Conservation (phyloP, 2,797 vertebrate genomes). For the Cottoperca gobio region DNA sequence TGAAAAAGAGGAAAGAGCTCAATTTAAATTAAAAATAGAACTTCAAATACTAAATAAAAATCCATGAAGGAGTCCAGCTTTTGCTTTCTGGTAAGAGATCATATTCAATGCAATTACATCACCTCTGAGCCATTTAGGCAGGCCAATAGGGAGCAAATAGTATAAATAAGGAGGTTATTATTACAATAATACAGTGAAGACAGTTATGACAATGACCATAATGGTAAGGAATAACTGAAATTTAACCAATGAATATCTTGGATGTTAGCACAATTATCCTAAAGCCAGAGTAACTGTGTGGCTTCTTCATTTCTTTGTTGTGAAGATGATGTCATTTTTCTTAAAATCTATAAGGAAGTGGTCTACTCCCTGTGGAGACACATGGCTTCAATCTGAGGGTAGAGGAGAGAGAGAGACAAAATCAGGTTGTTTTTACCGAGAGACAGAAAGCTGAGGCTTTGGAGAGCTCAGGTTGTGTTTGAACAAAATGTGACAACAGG, state of each 20-base stretch:
- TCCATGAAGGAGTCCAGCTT: slow-evolving; percentile 36
- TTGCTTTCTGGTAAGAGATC: slow-evolving; percentile 41
- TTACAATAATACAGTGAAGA: slow-evolving; percentile 1
- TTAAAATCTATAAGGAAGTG: slow-evolving; percentile 15
- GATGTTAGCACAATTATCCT: neutral
- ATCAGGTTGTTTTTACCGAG: slow-evolving; percentile 21
- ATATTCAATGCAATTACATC: slow-evolving; percentile 45
- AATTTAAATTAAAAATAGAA: slow-evolving; percentile 63
- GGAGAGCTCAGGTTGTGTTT: slow-evolving; percentile 47
- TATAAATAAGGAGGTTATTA: slow-evolving; percentile 15
- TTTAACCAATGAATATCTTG: neutral
- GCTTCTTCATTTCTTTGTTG: slow-evolving; percentile 1
- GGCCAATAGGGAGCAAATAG: slow-evolving; percentile 7
- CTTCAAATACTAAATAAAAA: too few species aligned
- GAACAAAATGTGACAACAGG: slow-evolving; percentile 63
- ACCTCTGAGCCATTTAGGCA: slow-evolving; percentile 36
- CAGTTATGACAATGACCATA: neutral
- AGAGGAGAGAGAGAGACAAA: neutral
- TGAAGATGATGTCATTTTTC: slow-evolving; percentile 13
- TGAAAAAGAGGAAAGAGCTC: slow-evolving; percentile 27
- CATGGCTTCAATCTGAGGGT: slow-evolving; percentile 26
- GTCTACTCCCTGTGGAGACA: slow-evolving; percentile 30
- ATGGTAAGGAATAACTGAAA: neutral
- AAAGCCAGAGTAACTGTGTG: neutral
- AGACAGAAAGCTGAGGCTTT: slow-evolving; percentile 28